Base-by-base conservation (phyloP, 2,113 vertebrate genomes). In the Gallinago jamesoni region DNA sequence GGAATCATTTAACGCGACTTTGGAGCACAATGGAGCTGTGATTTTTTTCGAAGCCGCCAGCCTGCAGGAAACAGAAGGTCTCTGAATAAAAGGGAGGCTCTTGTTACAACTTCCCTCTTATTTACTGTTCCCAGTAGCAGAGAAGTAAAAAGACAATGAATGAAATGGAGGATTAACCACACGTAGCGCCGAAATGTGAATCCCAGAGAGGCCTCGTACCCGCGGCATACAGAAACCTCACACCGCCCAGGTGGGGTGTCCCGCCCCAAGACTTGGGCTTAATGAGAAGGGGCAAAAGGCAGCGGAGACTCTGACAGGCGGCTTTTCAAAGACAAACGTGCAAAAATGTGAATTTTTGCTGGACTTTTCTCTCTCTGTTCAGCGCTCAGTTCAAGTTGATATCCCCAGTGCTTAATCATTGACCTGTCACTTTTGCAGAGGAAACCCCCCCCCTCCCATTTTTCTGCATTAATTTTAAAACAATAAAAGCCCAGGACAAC, bases 61-160 rank as follows among this genome's bases (percentile, higher is more conserved):
- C 89, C 77, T 93, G 92, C 93, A 95, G 96, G 96, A 97, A 97
- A 96, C 95, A 95, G 92, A 93, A 96, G 95, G 95, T 84, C 90
- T 90, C 92, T 84, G 92, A 96, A 94, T 92, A 95, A 96, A 94
- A 92, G 84, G 76, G 94, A 96, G 94, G 86, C 94, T 97, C 96
- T 90, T 89, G 86, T 95, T 96, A 96, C 95, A 95, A 90, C 95
- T 96, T 96, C 94, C 90, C 86, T 94, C 92, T 96, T 96, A 96
- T 90, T 96, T 95, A 97, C 95, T 92, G 90, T 93, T 97, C 92
- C 94, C 95, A 92, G 94, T 90, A 94, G 96, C 95, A 90, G 76
- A 94, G 92, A 89, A 96, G 92, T 84, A 75, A 89, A 78, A 93
- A 72, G 91, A 94, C 90, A 90, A 81, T 94, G 90, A 94, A 87